Evolutionary conservation across 2,888 invertebrate species (phyloP), one percentile per base, ranked within the genome.

Genomic region (Kuschelorhynchus macadamiae): DNA sequence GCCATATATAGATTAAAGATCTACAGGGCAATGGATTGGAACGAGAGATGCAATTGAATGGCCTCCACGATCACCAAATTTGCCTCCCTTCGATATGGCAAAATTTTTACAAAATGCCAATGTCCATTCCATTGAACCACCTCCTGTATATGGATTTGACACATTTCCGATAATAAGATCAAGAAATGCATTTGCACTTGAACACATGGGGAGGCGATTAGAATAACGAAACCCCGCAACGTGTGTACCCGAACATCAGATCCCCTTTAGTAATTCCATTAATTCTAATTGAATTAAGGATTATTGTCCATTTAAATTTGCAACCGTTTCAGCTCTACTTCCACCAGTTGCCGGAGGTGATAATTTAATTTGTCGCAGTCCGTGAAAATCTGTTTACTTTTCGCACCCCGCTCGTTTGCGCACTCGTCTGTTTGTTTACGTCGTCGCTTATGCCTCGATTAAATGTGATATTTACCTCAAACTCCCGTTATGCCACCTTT

Each of bases 231-330:
- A 36, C 36, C 36, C 12, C 12, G 3, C 36, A 7, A 36, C n/a
- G n/a, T 36, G 36, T 5, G 4, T 7, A 5, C 36, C 11, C 11
- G 12, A 12, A 36, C 3, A 9, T 7, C 11, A 32, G 12, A 36
- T 7, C 3, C 5, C 36, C 3, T 7, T 7, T 9, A 12, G 12
- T 68, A 68, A 68, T 63, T 44, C 63, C 63, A 68, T 68, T 68
- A 68, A 44, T 49, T 53, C 46, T 68, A 68, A 68, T 68, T 44
- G 68, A 57, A 63, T 68, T 68, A 68, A 36, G 12, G 36, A 36
- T 36, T 36, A 36, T 36, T 12, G 36, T 36, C 11, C 36, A 12
- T 11, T 36, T 36, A 36, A 36, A 36, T 36, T 4, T 11, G 36
- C 36, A 36, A n/a, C 25, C 7, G 7, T 25, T 25, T 7, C 36